Evolutionary conservation across 2,888 invertebrate species (phyloP).

Genomic region (Mimas tiliae): DNA sequence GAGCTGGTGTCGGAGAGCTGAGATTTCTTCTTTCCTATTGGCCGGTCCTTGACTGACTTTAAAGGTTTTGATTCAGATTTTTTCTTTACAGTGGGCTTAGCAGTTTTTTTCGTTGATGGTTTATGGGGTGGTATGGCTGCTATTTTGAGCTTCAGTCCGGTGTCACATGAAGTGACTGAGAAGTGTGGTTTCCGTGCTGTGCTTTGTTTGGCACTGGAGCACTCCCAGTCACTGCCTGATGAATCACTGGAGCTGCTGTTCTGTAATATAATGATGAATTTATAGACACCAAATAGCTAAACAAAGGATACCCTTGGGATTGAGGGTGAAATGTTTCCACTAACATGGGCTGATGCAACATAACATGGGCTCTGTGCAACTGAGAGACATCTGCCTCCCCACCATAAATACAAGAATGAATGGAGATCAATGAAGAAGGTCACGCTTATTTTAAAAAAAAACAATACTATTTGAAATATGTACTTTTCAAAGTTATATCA

Average conservation of each 20-base stretch:
- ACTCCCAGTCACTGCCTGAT: constrained; percentile 78
- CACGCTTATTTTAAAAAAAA: too few relatives aligned
- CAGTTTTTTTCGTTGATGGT: constrained; percentile 64
- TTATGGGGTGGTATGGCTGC: constrained; percentile 84
- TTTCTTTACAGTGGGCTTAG: constrained; percentile 68
- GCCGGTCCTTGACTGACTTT: constrained; percentile 45
- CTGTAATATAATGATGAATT: constrained; percentile 57
- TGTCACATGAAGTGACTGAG: constrained; percentile 86
- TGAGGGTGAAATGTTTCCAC: too few relatives aligned
- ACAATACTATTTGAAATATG: too few relatives aligned
- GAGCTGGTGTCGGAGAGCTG: constrained; percentile 72
- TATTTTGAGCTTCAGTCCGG: constrained; percentile 85
- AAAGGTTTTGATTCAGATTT: constrained; percentile 57
- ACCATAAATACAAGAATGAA: too few relatives aligned
- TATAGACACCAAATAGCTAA: too few relatives aligned
- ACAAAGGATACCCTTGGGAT: too few relatives aligned
- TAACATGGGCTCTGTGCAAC: too few relatives aligned
- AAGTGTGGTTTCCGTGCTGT: constrained; percentile 79
- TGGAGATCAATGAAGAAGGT: too few relatives aligned
- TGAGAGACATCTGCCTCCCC: too few relatives aligned
- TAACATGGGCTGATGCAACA: too few relatives aligned
- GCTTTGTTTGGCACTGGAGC: constrained; percentile 64
- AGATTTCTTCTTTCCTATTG: constrained; percentile 54
- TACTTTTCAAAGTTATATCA: too few relatives aligned
- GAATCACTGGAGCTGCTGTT: constrained; percentile 72